These are phyloP conservation scores for Lepilemur septentrionalis DNA, from an alignment of 2,797 vertebrate genomes.

Conservation along the genomic window DNA sequence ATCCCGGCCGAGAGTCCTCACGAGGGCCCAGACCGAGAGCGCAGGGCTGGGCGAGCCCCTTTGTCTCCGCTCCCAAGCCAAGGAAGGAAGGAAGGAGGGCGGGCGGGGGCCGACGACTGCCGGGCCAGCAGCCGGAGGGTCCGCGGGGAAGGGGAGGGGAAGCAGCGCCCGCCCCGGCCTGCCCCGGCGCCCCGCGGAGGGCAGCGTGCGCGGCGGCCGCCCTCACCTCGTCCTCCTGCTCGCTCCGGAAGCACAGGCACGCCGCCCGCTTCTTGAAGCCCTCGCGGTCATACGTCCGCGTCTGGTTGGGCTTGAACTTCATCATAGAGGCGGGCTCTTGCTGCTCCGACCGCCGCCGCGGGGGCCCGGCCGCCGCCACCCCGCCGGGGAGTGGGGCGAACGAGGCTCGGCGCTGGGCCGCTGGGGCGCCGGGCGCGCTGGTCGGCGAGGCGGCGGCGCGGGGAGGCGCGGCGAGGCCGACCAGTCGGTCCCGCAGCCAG, in stretches of 20 bases:
- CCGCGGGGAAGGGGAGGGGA: neutral
- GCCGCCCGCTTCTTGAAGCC: conserved; percentile 96
- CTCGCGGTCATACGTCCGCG: conserved; percentile 96
- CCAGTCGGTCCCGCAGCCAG: neutral
- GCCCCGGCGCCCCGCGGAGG: neutral
- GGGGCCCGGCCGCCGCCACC: conserved; percentile 76
- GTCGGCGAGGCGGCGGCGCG: neutral
- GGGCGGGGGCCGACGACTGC: neutral
- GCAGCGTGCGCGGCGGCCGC: neutral
- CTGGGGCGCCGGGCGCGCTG: neutral
- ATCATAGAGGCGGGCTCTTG: conserved; percentile 89
- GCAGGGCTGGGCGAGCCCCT: conserved; percentile 38
- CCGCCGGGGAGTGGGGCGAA: conserved; percentile 26
- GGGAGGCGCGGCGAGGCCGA: neutral
- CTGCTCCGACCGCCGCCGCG: conserved; percentile 48
- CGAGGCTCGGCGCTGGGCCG: neutral
- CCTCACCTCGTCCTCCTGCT: conserved; percentile 94
- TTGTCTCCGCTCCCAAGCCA: conserved; percentile 41
- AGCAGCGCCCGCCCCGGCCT: neutral
- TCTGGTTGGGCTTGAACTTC: conserved; percentile 98
- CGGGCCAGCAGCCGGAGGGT: neutral
- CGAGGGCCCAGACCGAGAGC: neutral
- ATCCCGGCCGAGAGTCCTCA: neutral
- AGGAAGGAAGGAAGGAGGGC: neutral
- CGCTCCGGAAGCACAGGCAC: conserved; percentile 92